These are phyloP conservation scores for Perizoma affinitatum DNA, from an alignment of 2,888 invertebrate genomes.

Conservation along the genomic window DNA sequence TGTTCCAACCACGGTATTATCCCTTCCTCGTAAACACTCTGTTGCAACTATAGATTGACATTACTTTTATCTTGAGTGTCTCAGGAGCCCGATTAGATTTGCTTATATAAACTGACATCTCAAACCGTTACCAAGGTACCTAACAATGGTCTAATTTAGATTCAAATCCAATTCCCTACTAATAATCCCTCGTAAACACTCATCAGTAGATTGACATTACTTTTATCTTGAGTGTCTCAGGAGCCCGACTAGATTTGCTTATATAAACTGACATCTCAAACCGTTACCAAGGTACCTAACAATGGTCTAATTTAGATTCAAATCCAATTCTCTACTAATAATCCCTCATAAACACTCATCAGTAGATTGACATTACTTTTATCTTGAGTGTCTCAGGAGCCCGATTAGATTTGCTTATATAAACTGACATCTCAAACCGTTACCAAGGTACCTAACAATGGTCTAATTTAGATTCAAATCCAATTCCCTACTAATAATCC, in stretches of 20 bases:
- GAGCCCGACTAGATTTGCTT: not conserved
- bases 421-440: not conserved
- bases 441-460: slow-evolving; percentile 12
- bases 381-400: not conserved
- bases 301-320: slow-evolving; percentile 22
- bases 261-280: not conserved
- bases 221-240: slow-evolving; percentile 2
- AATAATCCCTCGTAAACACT: too few species aligned
- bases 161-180: too few species aligned
- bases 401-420: not conserved
- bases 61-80: too few species aligned
- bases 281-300: slow-evolving; percentile 1
- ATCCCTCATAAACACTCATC: too few species aligned
- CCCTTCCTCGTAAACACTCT: too few species aligned
- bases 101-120: too few species aligned
- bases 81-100: too few species aligned
- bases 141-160: too few species aligned
- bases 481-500: slow-evolving; percentile 14
- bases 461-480: slow-evolving; percentile 20
- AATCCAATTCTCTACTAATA: slow-evolving; percentile 10
- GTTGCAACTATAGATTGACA: too few species aligned
- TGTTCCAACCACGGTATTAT: too few species aligned
- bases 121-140: too few species aligned
- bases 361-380: too few species aligned
- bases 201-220: slow-evolving; percentile 4